Base-by-base conservation (phyloP, 2,113 vertebrate genomes). In the Alethe castanea region DNA sequence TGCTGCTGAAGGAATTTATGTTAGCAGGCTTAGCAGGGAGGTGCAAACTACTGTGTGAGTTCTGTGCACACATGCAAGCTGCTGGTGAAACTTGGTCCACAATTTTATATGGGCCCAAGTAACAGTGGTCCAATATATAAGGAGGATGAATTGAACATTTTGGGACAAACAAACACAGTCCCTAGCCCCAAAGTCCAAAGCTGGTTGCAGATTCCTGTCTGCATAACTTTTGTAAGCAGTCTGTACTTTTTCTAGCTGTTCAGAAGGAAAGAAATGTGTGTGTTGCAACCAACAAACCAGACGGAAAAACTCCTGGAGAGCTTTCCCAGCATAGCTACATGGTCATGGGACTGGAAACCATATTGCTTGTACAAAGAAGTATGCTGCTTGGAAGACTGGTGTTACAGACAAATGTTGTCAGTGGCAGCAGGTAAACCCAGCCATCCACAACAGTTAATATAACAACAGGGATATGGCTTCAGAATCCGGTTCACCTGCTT, bases 311-410 rank as follows among this genome's bases (percentile, higher is more conserved):
- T 29, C 1, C 23, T 40, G 45, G 22, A 48, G 19, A 66, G 4
- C 25, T 13, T 2, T 6, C 11, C 17, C 40, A 65, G 13, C 26
- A 33, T 5, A 40, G 17, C 6, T 54, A 8, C 0, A 1, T 53
- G 31, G 10, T 40, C 47, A 19, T 28, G 22, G 14, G 10, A 12
- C 33, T 73, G 54, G 14, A 29, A 76, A 53, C 9, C 11, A 28
- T 8, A 28, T 14, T 33, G 8, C 57, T 47, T 2, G 5, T 31
- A 25, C 29, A 54, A 71, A 67, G 10, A 19, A 8, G 11, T 54
- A 25, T 54, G 22, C 31, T 76, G 9, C 33, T 67, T n/a, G 29
- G 31, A 40, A 76, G 62, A 67, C 11, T 45, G 31, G 10, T 71
- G 28, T 44, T 24, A 31, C 1, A 59, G 42, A 12, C 26, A 53